Percentiles rank a stretch among this genome's conserved stretches.
These are phyloP conservation scores for Tanytarsus gracilentus DNA, from an alignment of 2,888 invertebrate species.

Conservation along the genomic window DNA sequence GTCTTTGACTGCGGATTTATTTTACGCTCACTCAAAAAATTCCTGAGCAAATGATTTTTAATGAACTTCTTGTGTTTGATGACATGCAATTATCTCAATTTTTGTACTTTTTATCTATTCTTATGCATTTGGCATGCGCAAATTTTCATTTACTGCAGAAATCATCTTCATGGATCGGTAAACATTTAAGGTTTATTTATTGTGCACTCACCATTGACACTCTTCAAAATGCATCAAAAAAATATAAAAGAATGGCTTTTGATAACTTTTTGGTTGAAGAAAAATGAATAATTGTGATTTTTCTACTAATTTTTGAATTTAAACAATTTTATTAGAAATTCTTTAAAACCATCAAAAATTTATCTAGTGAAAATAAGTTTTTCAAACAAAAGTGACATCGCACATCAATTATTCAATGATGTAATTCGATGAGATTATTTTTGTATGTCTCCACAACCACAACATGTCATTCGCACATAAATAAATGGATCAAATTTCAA, in stretches of 20 bases:
- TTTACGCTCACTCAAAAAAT: neutral
- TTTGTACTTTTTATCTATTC: neutral
- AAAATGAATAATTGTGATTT: too few relatives aligned
- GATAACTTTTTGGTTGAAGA: too few relatives aligned
- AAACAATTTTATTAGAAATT: too few relatives aligned
- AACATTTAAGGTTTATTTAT: neutral
- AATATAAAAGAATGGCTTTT: too few relatives aligned
- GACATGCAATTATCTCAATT: neutral
- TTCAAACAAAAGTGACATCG: neutral
- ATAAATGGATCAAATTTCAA: constrained; percentile 24
- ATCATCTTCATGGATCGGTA: neutral
- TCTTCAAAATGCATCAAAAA: too few relatives aligned
- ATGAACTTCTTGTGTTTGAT: constrained; percentile 3
- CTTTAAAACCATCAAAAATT: constrained; percentile 1
- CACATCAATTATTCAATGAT: neutral
- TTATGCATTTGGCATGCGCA: neutral
- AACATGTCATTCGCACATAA: constrained; percentile 11
- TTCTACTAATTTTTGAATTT: too few relatives aligned
- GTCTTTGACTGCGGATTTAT: neutral
- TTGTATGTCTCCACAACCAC: constrained; percentile 6
- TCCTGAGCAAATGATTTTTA: neutral
- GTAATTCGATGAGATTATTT: constrained; percentile 19
- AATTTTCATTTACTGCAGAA: neutral
- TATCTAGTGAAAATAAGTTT: neutral
- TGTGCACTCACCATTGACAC: neutral